Percentiles rank a stretch among this genome's conserved stretches.
Evolutionary conservation across 2,113 vertebrate genomes (phyloP).

Genomic region (Mus spicilegus): DNA sequence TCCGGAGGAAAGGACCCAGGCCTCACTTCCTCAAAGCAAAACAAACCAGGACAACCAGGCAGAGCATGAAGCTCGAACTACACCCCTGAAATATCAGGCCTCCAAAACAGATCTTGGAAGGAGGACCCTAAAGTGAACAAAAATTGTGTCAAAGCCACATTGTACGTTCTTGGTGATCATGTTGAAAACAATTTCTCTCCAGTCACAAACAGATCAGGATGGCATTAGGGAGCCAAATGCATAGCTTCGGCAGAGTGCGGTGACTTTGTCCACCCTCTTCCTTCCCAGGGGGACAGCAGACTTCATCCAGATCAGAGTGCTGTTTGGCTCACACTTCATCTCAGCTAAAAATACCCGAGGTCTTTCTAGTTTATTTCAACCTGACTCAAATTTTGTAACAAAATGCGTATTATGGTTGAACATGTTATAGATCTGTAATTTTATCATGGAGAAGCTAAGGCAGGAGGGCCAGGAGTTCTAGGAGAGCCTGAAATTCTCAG

Average conservation of each 20-base stretch:
- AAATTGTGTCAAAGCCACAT: background rate
- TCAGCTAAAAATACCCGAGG: constrained; percentile 43
- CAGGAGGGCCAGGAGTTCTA: background rate
- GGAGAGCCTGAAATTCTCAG: background rate
- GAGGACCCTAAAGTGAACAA: background rate
- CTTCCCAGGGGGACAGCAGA: background rate
- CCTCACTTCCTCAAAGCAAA: background rate
- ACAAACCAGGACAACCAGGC: background rate
- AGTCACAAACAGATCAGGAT: background rate
- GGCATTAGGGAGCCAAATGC: background rate
- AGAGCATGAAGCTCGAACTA: background rate
- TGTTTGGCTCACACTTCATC: background rate
- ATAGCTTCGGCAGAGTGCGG: background rate
- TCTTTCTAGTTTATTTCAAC: constrained; percentile 48
- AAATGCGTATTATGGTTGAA: background rate
- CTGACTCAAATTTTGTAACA: constrained; percentile 29
- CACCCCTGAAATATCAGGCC: background rate
- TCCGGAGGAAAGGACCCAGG: background rate
- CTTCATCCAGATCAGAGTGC: background rate
- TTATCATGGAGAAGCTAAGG: background rate
- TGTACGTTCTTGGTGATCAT: background rate
- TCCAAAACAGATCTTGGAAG: constrained; percentile 24
- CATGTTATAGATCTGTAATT: background rate
- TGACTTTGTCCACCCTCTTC: background rate
- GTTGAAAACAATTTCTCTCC: constrained; percentile 7